These are phyloP conservation scores for Gephyroberyx darwinii DNA, from an alignment of 2,797 vertebrate species.

Conservation along the genomic window DNA sequence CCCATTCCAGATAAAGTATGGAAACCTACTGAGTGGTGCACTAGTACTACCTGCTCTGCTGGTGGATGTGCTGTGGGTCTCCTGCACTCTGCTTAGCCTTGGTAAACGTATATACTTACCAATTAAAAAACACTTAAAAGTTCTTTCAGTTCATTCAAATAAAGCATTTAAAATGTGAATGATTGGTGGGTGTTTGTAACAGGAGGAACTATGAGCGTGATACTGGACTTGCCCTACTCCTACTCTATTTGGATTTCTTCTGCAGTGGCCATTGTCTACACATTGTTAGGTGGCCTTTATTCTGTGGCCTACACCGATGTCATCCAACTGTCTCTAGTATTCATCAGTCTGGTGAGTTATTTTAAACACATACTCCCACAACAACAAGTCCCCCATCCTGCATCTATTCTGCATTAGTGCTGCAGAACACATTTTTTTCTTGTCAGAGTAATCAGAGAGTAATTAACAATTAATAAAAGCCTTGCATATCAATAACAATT, in stretches of 20 bases:
- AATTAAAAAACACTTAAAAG: neutral
- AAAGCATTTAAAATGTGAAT: neutral
- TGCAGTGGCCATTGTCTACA: slow-evolving; percentile 79
- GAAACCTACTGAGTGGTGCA: slow-evolving; percentile 48
- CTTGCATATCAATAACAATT: no score
- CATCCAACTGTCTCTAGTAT: slow-evolving; percentile 79
- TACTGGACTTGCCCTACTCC: slow-evolving; percentile 75
- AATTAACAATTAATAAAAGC: no score
- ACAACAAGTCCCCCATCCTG: no score
- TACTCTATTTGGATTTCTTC: slow-evolving; percentile 76
- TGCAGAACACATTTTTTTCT: no score
- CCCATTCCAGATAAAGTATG: slow-evolving; percentile 71
- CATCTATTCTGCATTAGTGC: no score
- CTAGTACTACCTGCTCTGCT: slow-evolving; percentile 63
- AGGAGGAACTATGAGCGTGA: slow-evolving; percentile 82
- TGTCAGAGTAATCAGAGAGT: no score
- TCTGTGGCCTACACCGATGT: slow-evolving; percentile 78
- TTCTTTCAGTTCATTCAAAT: neutral
- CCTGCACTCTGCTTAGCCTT: slow-evolving; percentile 62
- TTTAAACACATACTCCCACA: neutral
- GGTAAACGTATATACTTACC: slow-evolving; percentile 40
- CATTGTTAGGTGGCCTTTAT: slow-evolving; percentile 83
- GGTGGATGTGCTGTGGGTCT: slow-evolving; percentile 65
- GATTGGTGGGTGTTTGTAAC: slow-evolving; percentile 14
- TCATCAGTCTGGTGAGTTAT: slow-evolving; percentile 77